A percentile compares a stretch with the other conserved stretches of the same genome.
phyloP scores from a whole-genome alignment of 2,797 vertebrate species.

The Lepilemur septentrionalis region DNA sequence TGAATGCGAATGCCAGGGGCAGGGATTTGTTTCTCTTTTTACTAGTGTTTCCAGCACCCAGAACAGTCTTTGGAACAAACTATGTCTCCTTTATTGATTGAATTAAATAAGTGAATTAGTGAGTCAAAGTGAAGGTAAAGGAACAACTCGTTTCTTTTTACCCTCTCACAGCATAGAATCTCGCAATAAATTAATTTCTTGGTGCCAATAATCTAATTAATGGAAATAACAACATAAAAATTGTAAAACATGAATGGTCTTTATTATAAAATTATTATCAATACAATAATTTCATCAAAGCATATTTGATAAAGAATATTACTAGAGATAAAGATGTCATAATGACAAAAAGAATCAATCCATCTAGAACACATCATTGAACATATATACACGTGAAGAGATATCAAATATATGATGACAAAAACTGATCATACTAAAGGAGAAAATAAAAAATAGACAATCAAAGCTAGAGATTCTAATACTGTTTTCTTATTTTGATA shows the following conservation, averaged over 20 bases:
- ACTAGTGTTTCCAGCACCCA: background rate
- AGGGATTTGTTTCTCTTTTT: background rate
- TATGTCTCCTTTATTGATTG: background rate
- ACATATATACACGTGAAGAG: background rate
- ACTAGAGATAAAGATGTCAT: background rate
- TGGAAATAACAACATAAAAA: background rate
- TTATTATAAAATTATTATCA: conserved; percentile 1
- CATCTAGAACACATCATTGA: background rate
- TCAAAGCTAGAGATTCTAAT: background rate
- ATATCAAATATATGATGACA: background rate
- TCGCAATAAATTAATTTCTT: conserved; percentile 21
- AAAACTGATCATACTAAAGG: background rate
- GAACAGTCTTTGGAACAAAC: background rate
- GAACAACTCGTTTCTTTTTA: background rate
- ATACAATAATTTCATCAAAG: background rate
- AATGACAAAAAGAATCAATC: background rate
- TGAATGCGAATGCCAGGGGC: too few relatives aligned
- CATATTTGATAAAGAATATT: background rate
- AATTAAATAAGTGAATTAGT: background rate
- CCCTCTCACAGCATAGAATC: background rate
- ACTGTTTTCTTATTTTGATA: background rate
- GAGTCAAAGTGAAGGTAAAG: background rate
- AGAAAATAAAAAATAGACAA: background rate
- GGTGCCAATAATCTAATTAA: conserved; percentile 64
- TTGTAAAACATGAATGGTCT: conserved; percentile 25